Evolutionary conservation across 2,888 invertebrate genomes (phyloP), one percentile per base, ranked within the genome.

Genomic region (Andricus quercusramuli): DNA sequence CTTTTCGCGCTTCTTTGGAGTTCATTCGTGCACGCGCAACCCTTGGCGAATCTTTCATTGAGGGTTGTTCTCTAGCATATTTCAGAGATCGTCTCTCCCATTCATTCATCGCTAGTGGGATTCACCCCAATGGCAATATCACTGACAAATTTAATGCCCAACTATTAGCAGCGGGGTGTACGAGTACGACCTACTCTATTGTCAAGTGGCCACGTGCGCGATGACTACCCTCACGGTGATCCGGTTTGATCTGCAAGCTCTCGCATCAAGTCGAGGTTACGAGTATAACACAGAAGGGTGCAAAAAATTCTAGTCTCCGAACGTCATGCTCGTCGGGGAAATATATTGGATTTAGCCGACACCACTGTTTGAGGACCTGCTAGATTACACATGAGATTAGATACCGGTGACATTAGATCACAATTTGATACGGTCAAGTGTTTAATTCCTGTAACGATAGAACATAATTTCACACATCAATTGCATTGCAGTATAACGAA

Each of bases 81-180:
- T 89, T 84, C 85, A 80, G 84, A 85, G 87, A 85, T 88, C 87
- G 84, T 86, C 66, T 29, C 25, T 64, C 70, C 86, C 83, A 87
- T 87, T 88, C 86, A 87, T 87, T 87, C 86, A 88, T 84, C 80
- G 85, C 70, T 80, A 79, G 77, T 66, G 80, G 79, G 85, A 80
- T 80, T 9, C 84, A 83, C 88, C 90, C 89, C 86, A 82, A 81
- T 85, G 84, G 89, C 88, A 91, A 90, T 91, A 91, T 91, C 90
- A 90, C 91, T 90, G 91, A 91, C 91, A 90, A 92, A 92, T 92
- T 92, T 90, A 91, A 92, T 92, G 90, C 88, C 84, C 86, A 87
- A 87, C 91, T 92, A 92, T 92, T 92, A 92, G 90, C 89, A 90
- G 89, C 90, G 89, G 90, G 89, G 88, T 86, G 85, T 85, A 82